Percentiles rank a stretch among this genome's conserved stretches.
Conservation (phyloP, 2,888 invertebrate species). For the Pseudococcus longispinus region DNA sequence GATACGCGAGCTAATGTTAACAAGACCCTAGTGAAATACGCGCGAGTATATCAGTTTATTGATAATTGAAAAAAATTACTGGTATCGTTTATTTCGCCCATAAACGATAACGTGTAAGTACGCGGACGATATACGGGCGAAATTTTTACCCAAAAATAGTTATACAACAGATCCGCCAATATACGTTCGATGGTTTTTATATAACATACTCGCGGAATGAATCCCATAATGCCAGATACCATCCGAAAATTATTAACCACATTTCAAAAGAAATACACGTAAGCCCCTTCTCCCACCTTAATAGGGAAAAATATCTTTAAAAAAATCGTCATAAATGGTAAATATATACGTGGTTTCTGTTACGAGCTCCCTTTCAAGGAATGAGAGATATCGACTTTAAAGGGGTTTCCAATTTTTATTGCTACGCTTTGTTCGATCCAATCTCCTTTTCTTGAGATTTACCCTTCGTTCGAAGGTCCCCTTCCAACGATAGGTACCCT, state of each 20-base stretch:
- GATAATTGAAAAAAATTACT: slow-evolving; percentile 26
- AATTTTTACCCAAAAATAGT: background rate
- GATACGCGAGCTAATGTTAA: background rate
- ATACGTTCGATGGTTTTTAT: background rate
- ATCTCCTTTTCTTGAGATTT: no score
- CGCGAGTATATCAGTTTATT: background rate
- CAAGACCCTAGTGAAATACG: background rate
- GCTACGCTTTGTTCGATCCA: no score
- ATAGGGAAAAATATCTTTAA: no score
- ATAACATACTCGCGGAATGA: background rate
- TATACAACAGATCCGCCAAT: background rate
- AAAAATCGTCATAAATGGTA: no score
- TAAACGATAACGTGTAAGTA: background rate
- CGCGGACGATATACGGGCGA: background rate
- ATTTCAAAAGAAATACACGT: background rate
- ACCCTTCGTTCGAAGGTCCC: no score
- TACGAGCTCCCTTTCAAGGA: no score
- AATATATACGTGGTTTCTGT: no score
- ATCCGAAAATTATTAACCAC: background rate
- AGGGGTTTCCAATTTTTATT: no score
- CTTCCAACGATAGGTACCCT: no score
- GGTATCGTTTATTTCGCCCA: background rate
- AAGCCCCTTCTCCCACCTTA: background rate
- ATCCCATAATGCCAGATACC: background rate
- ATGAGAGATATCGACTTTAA: no score